These are phyloP conservation scores for Nomada fucata DNA, from an alignment of 2,888 invertebrate species.

Conservation along the genomic window DNA sequence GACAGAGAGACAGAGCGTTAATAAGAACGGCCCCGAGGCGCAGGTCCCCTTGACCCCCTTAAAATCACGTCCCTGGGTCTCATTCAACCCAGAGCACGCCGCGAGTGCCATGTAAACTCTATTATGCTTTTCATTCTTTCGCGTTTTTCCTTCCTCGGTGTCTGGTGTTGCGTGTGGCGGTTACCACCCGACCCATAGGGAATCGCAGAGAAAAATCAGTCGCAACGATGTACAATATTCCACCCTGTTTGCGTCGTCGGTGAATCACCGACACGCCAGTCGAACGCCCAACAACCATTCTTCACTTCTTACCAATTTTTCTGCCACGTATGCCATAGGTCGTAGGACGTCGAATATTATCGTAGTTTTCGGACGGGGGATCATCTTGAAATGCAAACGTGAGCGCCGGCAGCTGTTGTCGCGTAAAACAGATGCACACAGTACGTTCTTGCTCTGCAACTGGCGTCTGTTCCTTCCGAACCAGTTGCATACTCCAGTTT, in stretches of 20 bases:
- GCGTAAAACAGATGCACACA: slow-evolving; percentile 24
- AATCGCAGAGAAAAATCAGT: slow-evolving; percentile 17
- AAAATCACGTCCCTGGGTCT: slow-evolving; percentile 76
- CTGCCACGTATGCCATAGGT: no score
- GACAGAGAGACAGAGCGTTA: slow-evolving; percentile 47
- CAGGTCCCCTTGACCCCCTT: slow-evolving; percentile 80
- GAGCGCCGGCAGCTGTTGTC: slow-evolving; percentile 48
- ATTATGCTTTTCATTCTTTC: slow-evolving; percentile 54
- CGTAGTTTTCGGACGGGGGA: background rate
- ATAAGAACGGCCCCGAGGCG: slow-evolving; percentile 71
- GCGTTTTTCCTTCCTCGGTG: slow-evolving; percentile 41
- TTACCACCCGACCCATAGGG: slow-evolving; percentile 7
- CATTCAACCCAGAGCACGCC: slow-evolving; percentile 63
- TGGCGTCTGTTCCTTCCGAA: slow-evolving; percentile 26
- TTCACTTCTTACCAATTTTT: no score
- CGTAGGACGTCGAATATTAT: background rate
- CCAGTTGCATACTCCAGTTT: slow-evolving; percentile 23
- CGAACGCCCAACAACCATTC: background rate
- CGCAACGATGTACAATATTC: background rate
- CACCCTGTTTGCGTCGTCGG: background rate
- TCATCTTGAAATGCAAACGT: slow-evolving; percentile 18
- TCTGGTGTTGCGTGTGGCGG: slow-evolving; percentile 22
- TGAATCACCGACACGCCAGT: background rate
- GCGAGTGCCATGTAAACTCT: slow-evolving; percentile 59
- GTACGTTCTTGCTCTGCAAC: slow-evolving; percentile 13